phyloP scores from a whole-genome alignment of 2,797 vertebrate species.

The Argyrosomus regius region DNA sequence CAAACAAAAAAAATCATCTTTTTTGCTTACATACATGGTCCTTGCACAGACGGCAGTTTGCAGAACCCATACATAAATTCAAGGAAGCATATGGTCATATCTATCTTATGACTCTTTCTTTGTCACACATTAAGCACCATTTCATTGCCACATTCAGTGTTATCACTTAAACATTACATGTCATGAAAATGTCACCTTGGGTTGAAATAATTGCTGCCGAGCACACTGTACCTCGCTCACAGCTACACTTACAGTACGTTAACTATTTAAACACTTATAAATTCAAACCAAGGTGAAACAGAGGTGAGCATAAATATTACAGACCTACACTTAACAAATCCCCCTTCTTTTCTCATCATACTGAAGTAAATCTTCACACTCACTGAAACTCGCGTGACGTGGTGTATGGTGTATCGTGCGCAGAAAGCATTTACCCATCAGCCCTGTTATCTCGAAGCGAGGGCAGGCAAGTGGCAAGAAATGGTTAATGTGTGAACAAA shows the following conservation, averaged over 20 bases:
- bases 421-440: neutral
- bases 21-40: neutral
- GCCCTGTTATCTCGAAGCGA: neutral
- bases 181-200: neutral
- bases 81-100: neutral
- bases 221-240: neutral
- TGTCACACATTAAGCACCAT: neutral
- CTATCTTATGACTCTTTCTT: no score
- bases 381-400: neutral
- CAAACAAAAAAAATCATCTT: neutral
- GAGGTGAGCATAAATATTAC: slow-evolving; percentile 51
- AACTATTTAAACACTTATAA: slow-evolving; percentile 22
- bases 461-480: neutral
- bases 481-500: neutral
- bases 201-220: neutral
- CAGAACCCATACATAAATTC: neutral
- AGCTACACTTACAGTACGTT: neutral
- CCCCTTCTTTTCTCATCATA: neutral
- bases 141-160: slow-evolving; percentile 5
- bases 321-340: neutral
- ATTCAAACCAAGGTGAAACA: slow-evolving; percentile 32
- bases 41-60: neutral
- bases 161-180: slow-evolving; percentile 4
- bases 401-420: neutral
- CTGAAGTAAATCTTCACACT: neutral